Conservation (phyloP, 2,113 vertebrate species). For the Saimiri boliviensis region DNA sequence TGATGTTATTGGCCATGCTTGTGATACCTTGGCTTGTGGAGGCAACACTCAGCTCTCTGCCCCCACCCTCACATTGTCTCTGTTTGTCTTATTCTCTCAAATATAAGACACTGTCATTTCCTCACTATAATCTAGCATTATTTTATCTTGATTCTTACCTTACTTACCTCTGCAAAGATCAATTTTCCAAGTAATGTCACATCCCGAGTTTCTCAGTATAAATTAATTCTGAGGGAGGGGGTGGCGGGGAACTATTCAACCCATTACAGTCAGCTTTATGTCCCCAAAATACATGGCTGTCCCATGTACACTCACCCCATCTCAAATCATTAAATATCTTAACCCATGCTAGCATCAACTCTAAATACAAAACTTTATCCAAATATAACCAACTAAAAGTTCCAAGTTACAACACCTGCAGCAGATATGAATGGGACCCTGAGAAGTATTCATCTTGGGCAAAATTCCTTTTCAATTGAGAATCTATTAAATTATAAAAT, state of each 20-base stretch:
- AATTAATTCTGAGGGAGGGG: rapidly evolving
- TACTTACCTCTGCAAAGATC: background rate
- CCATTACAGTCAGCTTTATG: background rate
- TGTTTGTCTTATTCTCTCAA: background rate
- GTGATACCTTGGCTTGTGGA: background rate
- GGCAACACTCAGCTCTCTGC: background rate
- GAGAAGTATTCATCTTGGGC: background rate
- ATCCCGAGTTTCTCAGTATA: background rate
- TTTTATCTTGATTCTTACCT: background rate
- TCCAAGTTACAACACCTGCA: background rate
- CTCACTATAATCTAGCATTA: background rate
- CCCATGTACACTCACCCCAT: background rate
- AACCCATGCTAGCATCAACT: background rate
- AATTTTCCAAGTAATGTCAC: background rate
- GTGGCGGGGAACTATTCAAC: background rate
- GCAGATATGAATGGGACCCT: background rate
- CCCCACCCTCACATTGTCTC: background rate
- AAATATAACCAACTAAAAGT: background rate
- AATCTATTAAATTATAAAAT: background rate
- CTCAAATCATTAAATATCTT: background rate
- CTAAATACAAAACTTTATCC: background rate
- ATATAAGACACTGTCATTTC: background rate
- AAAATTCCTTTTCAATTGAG: background rate
- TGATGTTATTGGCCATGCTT: background rate
- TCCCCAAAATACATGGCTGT: background rate